Conservation (phyloP, 2,888 invertebrate species). For the Clusia tigrina region DNA sequence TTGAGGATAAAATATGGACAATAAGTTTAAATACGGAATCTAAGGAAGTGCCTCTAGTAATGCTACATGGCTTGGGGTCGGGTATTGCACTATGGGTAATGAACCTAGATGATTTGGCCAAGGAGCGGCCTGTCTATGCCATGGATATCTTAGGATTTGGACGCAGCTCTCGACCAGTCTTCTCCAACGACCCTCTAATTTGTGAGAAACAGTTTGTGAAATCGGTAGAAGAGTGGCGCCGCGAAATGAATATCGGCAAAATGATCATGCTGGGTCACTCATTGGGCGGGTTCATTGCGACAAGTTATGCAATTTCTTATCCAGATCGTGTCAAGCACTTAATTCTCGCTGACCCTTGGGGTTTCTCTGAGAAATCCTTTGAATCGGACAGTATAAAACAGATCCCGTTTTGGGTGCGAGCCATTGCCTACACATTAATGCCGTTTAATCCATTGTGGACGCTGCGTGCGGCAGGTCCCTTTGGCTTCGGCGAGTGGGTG, state of each 20-base stretch:
- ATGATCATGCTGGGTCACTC: slow-evolving; percentile 93
- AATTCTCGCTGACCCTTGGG: slow-evolving; percentile 94
- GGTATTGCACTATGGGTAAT: slow-evolving; percentile 94
- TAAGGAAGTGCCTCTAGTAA: slow-evolving; percentile 80
- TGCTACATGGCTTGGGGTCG: slow-evolving; percentile 95
- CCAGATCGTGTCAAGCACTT: slow-evolving; percentile 89
- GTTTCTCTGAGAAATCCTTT: slow-evolving; percentile 72
- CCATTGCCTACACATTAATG: slow-evolving; percentile 77
- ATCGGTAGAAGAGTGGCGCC: slow-evolving; percentile 94
- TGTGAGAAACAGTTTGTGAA: slow-evolving; percentile 89
- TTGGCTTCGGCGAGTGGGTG: slow-evolving; percentile 87
- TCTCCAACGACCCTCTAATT: slow-evolving; percentile 78
- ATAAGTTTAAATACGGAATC: slow-evolving; percentile 70
- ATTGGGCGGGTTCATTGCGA: slow-evolving; percentile 91
- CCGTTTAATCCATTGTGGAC: slow-evolving; percentile 93
- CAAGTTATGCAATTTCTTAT: slow-evolving; percentile 85
- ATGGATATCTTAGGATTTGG: slow-evolving; percentile 93
- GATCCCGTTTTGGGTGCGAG: slow-evolving; percentile 83
- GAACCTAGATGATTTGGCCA: slow-evolving; percentile 85
- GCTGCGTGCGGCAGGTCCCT: slow-evolving; percentile 75
- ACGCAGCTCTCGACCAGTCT: slow-evolving; percentile 88
- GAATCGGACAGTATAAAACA: slow-evolving; percentile 68
- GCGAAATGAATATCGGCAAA: slow-evolving; percentile 84
- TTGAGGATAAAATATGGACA: slow-evolving; percentile 74
- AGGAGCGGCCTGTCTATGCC: slow-evolving; percentile 85